Percentiles rank a stretch among this genome's conserved stretches.
phyloP scores from a whole-genome alignment of 37 sponge, comb jelly and placozoan species.

The Haliclona indistincta region DNA sequence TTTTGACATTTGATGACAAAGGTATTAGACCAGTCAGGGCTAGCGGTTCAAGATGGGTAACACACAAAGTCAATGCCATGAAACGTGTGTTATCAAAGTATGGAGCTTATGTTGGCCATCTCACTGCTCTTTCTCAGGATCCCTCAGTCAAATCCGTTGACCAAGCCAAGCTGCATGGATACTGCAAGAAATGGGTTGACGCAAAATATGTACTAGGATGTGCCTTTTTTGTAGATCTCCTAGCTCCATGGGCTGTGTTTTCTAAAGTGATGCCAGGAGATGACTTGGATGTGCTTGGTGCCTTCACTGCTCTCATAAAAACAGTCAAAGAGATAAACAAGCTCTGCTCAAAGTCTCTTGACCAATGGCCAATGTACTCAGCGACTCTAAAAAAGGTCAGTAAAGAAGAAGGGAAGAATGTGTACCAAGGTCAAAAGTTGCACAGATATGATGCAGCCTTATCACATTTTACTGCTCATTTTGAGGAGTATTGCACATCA shows the following conservation, averaged over 20 bases:
- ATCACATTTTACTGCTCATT: too few species aligned
- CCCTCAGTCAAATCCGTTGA: constrained; percentile 44
- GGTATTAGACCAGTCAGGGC: constrained; percentile 24
- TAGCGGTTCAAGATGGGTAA: constrained; percentile 23
- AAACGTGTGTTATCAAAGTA: constrained; percentile 52
- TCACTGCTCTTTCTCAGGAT: constrained; percentile 47
- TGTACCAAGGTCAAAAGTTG: constrained; percentile 12
- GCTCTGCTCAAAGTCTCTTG: neutral
- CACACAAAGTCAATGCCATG: constrained; percentile 40
- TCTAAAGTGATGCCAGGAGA: constrained; percentile 27
- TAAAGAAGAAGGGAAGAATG: constrained; percentile 10
- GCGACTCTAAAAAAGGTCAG: constrained; percentile 9
- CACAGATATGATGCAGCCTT: constrained; percentile 15
- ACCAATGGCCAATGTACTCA: constrained; percentile 9
- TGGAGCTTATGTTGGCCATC: constrained; percentile 65
- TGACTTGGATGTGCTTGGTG: constrained; percentile 23
- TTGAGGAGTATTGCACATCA: too few species aligned
- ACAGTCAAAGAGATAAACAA: neutral
- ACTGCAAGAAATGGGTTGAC: constrained; percentile 50
- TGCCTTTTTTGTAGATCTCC: constrained; percentile 67
- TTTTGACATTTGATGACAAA: constrained; percentile 39
- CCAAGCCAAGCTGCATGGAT: constrained; percentile 58
- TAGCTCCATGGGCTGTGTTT: constrained; percentile 31
- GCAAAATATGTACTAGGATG: constrained; percentile 72
- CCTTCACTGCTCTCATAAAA: constrained; percentile 25